A percentile compares a stretch with the other conserved stretches of the same genome.
Evolutionary conservation across 2,113 vertebrate genomes (phyloP).

Genomic region (Puffinus mauretanicus): DNA sequence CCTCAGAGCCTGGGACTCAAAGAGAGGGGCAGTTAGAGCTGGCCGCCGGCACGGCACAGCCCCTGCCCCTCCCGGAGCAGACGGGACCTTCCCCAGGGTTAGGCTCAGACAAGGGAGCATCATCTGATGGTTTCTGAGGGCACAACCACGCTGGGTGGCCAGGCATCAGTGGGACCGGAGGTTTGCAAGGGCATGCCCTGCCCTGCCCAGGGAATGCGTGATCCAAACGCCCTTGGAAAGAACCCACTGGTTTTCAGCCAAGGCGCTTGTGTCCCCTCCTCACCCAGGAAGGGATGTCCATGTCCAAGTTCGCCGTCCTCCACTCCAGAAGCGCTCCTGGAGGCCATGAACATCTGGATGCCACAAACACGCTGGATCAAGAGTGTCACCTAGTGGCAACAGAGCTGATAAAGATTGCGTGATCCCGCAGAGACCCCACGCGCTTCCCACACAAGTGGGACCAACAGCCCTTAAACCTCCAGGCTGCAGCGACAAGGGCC

Average conservation of each 20-base stretch:
- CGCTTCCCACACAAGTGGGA: not conserved
- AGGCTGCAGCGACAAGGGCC: not conserved
- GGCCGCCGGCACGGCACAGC: not conserved
- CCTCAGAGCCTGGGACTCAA: not conserved
- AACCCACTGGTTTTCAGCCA: not conserved
- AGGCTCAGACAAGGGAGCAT: not conserved
- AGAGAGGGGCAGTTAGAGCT: rapidly evolving
- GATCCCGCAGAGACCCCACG: not conserved
- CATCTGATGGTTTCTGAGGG: not conserved
- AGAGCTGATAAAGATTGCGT: rapidly evolving
- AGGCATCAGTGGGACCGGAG: rapidly evolving
- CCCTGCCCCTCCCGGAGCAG: not conserved
- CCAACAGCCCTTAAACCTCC: not conserved
- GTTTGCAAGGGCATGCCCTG: not conserved
- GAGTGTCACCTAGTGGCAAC: slow-evolving; percentile 36
- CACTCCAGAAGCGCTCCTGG: not conserved
- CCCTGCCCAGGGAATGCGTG: not conserved
- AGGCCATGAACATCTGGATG: not conserved
- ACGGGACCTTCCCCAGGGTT: not conserved
- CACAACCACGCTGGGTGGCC: not conserved
- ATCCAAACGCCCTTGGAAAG: not conserved
- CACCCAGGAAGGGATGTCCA: not conserved
- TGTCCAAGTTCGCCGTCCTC: not conserved
- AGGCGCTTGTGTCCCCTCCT: not conserved
- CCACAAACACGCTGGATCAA: not conserved